These are phyloP conservation scores for Daubentonia madagascariensis DNA, from an alignment of 2,113 vertebrate genomes.

Conservation along the genomic window DNA sequence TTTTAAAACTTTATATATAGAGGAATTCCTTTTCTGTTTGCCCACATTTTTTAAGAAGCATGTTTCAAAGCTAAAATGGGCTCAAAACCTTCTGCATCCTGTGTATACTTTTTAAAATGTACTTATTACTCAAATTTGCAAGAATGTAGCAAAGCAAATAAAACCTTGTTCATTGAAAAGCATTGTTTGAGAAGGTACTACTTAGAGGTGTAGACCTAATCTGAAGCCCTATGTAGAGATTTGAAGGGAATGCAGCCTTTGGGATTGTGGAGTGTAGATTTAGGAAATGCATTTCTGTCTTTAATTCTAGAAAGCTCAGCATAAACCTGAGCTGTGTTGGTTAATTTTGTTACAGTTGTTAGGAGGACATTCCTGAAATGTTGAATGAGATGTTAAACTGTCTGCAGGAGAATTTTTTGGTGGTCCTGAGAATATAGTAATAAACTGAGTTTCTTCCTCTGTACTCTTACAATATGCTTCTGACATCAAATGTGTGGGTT, in stretches of 20 bases:
- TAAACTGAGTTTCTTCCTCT: neutral
- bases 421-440: neutral
- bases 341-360: conserved; percentile 33
- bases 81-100: neutral
- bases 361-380: conserved; percentile 4
- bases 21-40: conserved; percentile 35
- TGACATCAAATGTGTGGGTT: neutral
- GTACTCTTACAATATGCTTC: neutral
- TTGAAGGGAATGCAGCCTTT: neutral
- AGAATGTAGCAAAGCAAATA: conserved; percentile 36
- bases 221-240: conserved; percentile 21
- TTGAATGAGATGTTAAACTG: neutral
- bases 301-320: neutral
- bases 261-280: neutral
- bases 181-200: conserved; percentile 21
- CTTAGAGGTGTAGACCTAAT: conserved; percentile 5
- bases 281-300: neutral
- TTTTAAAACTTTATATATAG: neutral
- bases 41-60: neutral
- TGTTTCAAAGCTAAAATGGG: conserved; percentile 3
- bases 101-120: neutral
- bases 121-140: conserved; percentile 16
- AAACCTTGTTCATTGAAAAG: conserved; percentile 37
- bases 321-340: neutral
- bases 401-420: neutral